Percentiles rank a stretch among this genome's conserved stretches.
These are phyloP conservation scores for Zaprionus nigranus DNA, from an alignment of 1,140 invertebrate species.

Conservation along the genomic window DNA sequence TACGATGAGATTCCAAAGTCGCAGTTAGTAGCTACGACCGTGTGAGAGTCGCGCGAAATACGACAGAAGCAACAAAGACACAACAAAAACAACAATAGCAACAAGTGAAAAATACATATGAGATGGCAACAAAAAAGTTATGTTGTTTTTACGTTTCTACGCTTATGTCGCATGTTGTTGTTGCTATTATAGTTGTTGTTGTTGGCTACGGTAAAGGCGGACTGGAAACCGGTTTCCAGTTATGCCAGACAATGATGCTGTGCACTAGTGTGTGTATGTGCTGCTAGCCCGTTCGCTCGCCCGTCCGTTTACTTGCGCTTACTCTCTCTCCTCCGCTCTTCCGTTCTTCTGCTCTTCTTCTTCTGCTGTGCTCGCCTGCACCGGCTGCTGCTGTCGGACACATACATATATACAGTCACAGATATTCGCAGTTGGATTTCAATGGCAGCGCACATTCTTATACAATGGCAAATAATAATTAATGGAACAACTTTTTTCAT, in stretches of 20 bases:
- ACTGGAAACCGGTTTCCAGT: constrained; percentile 68
- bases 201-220: constrained; percentile 43
- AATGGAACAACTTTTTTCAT: constrained; percentile 53
- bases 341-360: neutral
- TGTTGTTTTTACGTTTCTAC: constrained; percentile 51
- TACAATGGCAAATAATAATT: constrained; percentile 58
- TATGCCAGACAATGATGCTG: constrained; percentile 66
- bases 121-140: constrained; percentile 30
- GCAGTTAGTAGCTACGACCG: constrained; percentile 21
- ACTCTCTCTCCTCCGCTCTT: neutral
- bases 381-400: constrained; percentile 35
- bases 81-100: constrained; percentile 24
- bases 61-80: constrained; percentile 16
- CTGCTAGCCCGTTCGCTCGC: neutral
- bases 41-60: constrained; percentile 48
- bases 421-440: constrained; percentile 38
- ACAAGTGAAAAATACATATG: constrained; percentile 25
- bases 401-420: neutral
- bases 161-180: constrained; percentile 65
- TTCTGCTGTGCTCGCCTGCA: neutral
- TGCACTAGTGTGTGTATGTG: constrained; percentile 17
- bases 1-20: constrained; percentile 55
- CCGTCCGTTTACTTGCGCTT: neutral
- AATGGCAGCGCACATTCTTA: constrained; percentile 67
- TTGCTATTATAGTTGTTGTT: constrained; percentile 31